A percentile compares a stretch with the other conserved stretches of the same genome.
Evolutionary conservation across 2,797 vertebrate species (phyloP).

Genomic region (Catamblyrhynchus diadema): DNA sequence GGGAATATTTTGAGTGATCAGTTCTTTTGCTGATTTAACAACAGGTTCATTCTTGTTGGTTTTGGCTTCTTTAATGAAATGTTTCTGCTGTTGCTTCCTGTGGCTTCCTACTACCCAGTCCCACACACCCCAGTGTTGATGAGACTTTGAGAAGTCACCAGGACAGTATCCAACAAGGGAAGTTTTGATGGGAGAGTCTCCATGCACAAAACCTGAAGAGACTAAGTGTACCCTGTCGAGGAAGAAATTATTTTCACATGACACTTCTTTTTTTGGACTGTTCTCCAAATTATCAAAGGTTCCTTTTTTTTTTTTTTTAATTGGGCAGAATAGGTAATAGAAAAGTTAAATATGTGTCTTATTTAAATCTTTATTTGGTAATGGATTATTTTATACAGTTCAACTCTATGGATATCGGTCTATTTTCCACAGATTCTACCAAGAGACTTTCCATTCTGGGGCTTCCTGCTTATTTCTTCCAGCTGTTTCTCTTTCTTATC

Average conservation of each 20-base stretch:
- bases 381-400: constrained; percentile 26
- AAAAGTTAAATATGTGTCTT: background rate
- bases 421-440: constrained; percentile 59
- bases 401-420: background rate
- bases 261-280: background rate
- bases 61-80: background rate
- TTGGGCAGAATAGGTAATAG: background rate
- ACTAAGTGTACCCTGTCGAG: background rate
- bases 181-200: background rate
- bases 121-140: background rate
- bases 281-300: background rate
- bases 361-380: constrained; percentile 19
- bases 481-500: constrained; percentile 64
- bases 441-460: constrained; percentile 62
- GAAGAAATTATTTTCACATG: background rate
- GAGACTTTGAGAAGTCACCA: background rate
- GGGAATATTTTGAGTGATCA: background rate
- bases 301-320: background rate
- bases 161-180: background rate
- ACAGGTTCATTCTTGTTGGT: fast-evolving
- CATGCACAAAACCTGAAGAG: background rate
- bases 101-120: background rate
- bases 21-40: background rate
- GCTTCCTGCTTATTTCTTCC: constrained; percentile 66
- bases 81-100: background rate